A percentile compares a stretch with the other conserved stretches of the same genome.
phyloP scores from a whole-genome alignment of 2,888 invertebrate species.

The Cryptophagus acutangulus region DNA sequence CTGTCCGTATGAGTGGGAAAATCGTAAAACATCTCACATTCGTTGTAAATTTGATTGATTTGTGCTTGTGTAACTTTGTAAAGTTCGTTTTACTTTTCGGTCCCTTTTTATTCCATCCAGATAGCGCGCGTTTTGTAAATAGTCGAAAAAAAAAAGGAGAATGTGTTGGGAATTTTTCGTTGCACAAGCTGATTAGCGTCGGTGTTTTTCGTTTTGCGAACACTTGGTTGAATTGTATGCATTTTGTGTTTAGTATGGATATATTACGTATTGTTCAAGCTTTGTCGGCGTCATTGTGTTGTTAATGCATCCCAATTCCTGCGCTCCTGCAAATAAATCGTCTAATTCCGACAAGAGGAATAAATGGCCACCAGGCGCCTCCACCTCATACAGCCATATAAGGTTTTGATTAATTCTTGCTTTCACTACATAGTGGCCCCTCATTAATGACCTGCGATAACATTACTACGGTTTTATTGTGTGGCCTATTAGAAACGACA shows the following conservation, averaged over 20 bases:
- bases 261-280: not conserved
- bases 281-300: slow-evolving; percentile 5
- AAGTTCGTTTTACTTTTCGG: too few relatives aligned
- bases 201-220: not conserved
- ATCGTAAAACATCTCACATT: too few relatives aligned
- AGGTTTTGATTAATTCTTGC: slow-evolving; percentile 6
- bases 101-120: too few relatives aligned
- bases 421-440: slow-evolving; percentile 4
- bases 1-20: too few relatives aligned
- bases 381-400: too few relatives aligned
- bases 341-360: slow-evolving; percentile 7
- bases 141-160: too few relatives aligned
- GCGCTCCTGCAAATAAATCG: slow-evolving; percentile 7
- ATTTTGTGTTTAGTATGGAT: not conserved
- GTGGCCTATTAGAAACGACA: slow-evolving; percentile 5
- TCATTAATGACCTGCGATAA: slow-evolving; percentile 6
- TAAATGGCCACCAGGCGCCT: not conserved
- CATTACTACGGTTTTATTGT: slow-evolving; percentile 8
- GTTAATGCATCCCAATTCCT: slow-evolving; percentile 9
- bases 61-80: too few relatives aligned
- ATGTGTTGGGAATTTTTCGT: too few relatives aligned
- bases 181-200: not conserved
- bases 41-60: too few relatives aligned
- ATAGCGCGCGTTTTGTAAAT: too few relatives aligned
- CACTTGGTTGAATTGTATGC: not conserved